A percentile compares a stretch with the other conserved stretches of the same genome.
Conservation (phyloP, 2,888 invertebrate genomes). For the Archips xylosteana region DNA sequence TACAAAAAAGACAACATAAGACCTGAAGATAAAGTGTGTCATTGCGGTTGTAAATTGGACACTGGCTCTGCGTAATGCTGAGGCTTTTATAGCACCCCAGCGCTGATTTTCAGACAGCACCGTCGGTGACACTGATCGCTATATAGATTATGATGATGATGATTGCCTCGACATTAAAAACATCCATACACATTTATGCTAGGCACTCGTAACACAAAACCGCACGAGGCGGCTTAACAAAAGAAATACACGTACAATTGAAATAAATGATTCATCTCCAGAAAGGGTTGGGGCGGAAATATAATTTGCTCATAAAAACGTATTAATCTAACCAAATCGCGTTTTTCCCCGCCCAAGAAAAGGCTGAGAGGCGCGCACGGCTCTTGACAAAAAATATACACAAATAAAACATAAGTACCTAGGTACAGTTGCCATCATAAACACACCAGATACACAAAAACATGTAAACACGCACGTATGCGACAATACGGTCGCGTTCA, state of each 20-base stretch:
- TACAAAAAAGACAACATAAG: too few species aligned
- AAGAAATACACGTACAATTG: conserved; percentile 34
- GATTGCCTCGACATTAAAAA: neutral
- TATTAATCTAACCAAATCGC: conserved; percentile 34
- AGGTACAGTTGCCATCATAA: too few species aligned
- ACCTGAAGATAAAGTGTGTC: too few species aligned
- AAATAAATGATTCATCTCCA: conserved; percentile 31
- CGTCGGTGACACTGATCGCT: too few species aligned
- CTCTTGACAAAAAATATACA: neutral
- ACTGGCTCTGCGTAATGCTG: too few species aligned
- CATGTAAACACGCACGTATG: too few species aligned
- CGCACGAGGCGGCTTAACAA: conserved; percentile 5
- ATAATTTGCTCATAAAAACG: conserved; percentile 38
- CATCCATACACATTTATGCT: neutral
- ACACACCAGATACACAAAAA: too few species aligned
- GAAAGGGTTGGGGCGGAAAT: conserved; percentile 27
- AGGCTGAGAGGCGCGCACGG: conserved; percentile 19
- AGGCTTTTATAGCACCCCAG: too few species aligned
- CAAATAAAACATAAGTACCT: neutral
- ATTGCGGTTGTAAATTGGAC: too few species aligned
- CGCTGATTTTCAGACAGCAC: too few species aligned
- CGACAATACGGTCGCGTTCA: too few species aligned
- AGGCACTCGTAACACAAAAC: neutral
- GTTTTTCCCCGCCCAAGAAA: conserved; percentile 10
- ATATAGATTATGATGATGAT: too few species aligned